These are phyloP conservation scores for Eupithecia dodoneata DNA, from an alignment of 2,888 invertebrate species.

Conservation along the genomic window DNA sequence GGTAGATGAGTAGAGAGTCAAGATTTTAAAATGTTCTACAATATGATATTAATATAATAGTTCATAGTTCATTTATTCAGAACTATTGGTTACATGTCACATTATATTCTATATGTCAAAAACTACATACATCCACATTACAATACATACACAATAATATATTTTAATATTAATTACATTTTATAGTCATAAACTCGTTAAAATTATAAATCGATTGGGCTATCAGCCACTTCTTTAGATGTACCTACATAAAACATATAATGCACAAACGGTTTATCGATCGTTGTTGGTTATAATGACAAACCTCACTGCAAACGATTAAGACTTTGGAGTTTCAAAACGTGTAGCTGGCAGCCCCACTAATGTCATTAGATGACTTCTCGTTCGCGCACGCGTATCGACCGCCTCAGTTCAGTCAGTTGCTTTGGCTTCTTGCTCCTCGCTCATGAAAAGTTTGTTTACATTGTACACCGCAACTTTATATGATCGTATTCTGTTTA, in stretches of 20 bases:
- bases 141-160: too few species aligned
- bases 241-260: too few species aligned
- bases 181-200: too few species aligned
- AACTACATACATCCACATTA: too few species aligned
- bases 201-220: too few species aligned
- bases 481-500: constrained; percentile 48
- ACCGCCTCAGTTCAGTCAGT: neutral
- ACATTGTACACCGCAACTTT: constrained; percentile 53
- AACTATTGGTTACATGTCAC: too few species aligned
- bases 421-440: constrained; percentile 36
- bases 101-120: too few species aligned
- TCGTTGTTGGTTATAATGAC: neutral
- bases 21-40: neutral
- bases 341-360: constrained; percentile 17
- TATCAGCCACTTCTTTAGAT: too few species aligned
- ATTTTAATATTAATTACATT: too few species aligned
- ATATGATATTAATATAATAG: too few species aligned
- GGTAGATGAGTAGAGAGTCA: neutral
- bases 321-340: neutral
- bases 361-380: constrained; percentile 17
- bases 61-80: too few species aligned
- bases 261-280: too few species aligned
- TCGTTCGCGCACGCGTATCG: constrained; percentile 14
- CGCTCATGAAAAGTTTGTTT: constrained; percentile 55
- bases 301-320: neutral